Conservation (phyloP, 2,797 vertebrate genomes). For the Botia kubotai region DNA sequence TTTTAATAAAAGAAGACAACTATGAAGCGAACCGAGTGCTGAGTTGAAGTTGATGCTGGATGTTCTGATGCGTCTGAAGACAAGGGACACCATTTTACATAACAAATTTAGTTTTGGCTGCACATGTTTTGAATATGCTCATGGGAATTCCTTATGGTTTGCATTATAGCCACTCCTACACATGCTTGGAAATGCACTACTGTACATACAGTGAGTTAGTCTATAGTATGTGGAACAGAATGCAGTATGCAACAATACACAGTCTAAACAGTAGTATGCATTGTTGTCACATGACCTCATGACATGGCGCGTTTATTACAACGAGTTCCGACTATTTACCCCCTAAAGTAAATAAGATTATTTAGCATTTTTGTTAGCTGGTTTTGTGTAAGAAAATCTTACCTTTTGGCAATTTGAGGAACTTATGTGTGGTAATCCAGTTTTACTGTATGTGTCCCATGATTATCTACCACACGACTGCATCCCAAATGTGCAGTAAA, state of each 20-base stretch:
- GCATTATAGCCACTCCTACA: not conserved
- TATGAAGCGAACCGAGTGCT: not conserved
- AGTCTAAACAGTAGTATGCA: not conserved
- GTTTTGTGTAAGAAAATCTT: not conserved
- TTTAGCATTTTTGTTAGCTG: not conserved
- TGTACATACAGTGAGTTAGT: not conserved
- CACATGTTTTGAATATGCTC: not conserved
- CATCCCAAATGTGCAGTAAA: no score
- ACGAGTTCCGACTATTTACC: not conserved
- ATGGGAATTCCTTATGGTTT: constrained; percentile 24
- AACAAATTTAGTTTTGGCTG: not conserved
- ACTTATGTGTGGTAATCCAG: no score
- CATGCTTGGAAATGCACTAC: not conserved
- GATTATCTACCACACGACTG: no score
- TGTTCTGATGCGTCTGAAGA: not conserved
- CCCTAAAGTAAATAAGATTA: not conserved
- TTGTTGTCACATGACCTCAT: not conserved
- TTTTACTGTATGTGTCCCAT: no score
- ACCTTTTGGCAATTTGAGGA: not conserved
- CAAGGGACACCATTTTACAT: constrained; percentile 11
- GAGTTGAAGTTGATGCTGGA: not conserved
- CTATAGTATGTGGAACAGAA: not conserved
- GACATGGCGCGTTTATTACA: not conserved
- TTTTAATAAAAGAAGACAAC: not conserved
- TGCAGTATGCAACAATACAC: not conserved